Evolutionary conservation across 2,113 vertebrate genomes (phyloP).

Genomic region (Mesembrinibis cayennensis): DNA sequence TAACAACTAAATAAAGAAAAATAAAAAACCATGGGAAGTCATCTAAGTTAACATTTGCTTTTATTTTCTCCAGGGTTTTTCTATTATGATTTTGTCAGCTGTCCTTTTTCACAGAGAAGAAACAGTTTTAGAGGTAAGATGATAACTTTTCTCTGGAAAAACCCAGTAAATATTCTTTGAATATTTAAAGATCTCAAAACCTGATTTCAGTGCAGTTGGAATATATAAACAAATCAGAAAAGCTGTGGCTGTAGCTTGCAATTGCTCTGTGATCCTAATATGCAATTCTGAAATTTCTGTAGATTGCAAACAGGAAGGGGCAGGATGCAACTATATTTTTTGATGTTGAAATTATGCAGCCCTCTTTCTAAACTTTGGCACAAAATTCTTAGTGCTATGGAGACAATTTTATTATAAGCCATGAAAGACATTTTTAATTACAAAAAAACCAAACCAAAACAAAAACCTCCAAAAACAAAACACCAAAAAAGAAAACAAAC

Average conservation of each 20-base stretch:
- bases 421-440: not conserved
- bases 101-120: not conserved
- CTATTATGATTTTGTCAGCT: not conserved
- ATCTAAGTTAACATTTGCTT: not conserved
- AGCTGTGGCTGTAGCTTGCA: not conserved
- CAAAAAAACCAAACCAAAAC: not conserved
- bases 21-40: not conserved
- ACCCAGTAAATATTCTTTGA: not conserved
- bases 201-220: not conserved
- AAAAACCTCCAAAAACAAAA: not conserved
- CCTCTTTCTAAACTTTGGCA: not conserved
- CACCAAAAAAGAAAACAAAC: not conserved
- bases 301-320: not conserved
- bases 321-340: not conserved
- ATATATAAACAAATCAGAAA: not conserved
- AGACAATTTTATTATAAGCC: not conserved
- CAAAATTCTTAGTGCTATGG: not conserved
- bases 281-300: not conserved
- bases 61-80: not conserved
- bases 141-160: not conserved
- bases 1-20: not conserved
- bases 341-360: not conserved
- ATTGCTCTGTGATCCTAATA: not conserved
- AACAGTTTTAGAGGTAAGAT: not conserved
- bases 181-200: not conserved